Conservation (phyloP, 1,140 invertebrate species). For the Zophobas morio region DNA sequence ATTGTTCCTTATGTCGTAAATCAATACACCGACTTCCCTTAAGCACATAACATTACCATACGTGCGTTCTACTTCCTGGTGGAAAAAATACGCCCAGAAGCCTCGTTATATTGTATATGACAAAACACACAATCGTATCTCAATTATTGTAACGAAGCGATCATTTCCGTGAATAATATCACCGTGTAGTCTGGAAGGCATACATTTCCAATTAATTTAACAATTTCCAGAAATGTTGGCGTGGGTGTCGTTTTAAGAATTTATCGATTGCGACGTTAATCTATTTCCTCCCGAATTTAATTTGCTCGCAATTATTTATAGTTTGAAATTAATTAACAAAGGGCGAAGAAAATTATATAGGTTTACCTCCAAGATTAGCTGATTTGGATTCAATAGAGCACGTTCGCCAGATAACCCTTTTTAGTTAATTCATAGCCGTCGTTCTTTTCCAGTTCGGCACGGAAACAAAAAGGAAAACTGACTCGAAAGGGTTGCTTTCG, state of each 20-base stretch:
- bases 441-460: slow-evolving; percentile 1
- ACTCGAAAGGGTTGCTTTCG: background rate
- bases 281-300: background rate
- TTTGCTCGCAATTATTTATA: slow-evolving; percentile 4
- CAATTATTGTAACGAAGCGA: too few species aligned
- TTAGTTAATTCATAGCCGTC: slow-evolving; percentile 25
- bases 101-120: too few species aligned
- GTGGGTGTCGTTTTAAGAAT: background rate
- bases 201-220: background rate
- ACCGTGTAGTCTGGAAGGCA: too few species aligned
- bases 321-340: slow-evolving; percentile 5
- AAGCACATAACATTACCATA: slow-evolving; percentile 11
- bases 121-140: too few species aligned
- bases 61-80: background rate
- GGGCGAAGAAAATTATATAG: background rate
- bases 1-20: slow-evolving; percentile 24
- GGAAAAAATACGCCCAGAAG: slow-evolving; percentile 1
- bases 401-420: slow-evolving; percentile 13
- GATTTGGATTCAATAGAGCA: slow-evolving; percentile 28
- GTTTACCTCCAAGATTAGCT: slow-evolving; percentile 9
- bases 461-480: slow-evolving; percentile 15
- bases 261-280: background rate
- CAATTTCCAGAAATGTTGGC: background rate
- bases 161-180: too few species aligned
- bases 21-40: slow-evolving; percentile 19